These are phyloP conservation scores for Drosophila robusta DNA, from an alignment of 2,888 invertebrate species.

Conservation along the genomic window DNA sequence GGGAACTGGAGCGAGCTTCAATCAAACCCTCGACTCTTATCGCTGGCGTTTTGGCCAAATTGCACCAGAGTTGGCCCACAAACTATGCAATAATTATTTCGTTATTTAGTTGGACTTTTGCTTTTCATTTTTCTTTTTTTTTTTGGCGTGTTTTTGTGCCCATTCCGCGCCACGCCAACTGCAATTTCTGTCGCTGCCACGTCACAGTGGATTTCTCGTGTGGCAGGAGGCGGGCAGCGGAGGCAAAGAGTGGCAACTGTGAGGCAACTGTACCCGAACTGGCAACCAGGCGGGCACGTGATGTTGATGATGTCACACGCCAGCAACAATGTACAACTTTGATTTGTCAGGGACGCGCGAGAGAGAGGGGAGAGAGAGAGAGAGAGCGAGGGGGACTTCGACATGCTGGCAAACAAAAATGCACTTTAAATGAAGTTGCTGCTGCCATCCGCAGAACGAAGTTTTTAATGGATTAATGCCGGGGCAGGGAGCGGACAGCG, in stretches of 20 bases:
- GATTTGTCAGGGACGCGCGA: conserved; percentile 22
- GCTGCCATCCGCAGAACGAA: conserved; percentile 39
- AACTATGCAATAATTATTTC: conserved; percentile 64
- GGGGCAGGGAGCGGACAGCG: conserved; percentile 3
- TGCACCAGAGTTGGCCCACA: conserved; percentile 30
- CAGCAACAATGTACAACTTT: conserved; percentile 48
- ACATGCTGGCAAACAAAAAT: conserved; percentile 37
- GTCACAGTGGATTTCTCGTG: conserved; percentile 29
- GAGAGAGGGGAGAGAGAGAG: not conserved
- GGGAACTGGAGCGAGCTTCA: conserved; percentile 18
- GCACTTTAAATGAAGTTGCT: conserved; percentile 64
- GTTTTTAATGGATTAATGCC: conserved; percentile 71
- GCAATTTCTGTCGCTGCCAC: conserved; percentile 69
- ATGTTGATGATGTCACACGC: conserved; percentile 57
- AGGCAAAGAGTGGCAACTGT: conserved; percentile 21
- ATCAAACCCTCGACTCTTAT: conserved; percentile 39
- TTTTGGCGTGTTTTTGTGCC: conserved; percentile 10
- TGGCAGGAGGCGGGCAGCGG: not conserved
- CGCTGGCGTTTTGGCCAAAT: conserved; percentile 36
- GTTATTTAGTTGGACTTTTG: conserved; percentile 33
- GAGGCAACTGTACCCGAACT: conserved; percentile 47
- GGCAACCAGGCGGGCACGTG: conserved; percentile 45
- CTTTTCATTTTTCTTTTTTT: not conserved
- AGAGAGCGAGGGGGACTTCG: not conserved
- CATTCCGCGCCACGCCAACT: conserved; percentile 52